These are phyloP conservation scores for Dryococelus australis DNA, from an alignment of 2,888 invertebrate species.

Conservation along the genomic window DNA sequence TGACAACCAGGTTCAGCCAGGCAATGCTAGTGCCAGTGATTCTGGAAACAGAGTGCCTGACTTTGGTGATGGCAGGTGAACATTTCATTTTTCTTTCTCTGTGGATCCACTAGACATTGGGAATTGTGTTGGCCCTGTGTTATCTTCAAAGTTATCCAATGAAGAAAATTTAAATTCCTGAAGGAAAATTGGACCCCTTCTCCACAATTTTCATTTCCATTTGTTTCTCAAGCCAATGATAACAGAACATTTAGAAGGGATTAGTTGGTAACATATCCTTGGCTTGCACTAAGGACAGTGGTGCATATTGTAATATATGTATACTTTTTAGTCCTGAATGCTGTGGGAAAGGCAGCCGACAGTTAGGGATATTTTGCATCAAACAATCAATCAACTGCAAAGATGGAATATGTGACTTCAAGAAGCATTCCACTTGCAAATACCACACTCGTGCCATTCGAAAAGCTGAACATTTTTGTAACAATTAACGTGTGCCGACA, in stretches of 20 bases:
- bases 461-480: background rate
- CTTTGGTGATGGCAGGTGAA: too few relatives aligned
- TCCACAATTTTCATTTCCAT: background rate
- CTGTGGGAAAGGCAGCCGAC: background rate
- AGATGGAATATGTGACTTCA: constrained; percentile 2
- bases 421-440: background rate
- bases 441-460: background rate
- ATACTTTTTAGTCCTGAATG: background rate
- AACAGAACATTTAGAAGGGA: constrained; percentile 21
- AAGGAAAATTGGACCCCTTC: too few relatives aligned
- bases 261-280: background rate
- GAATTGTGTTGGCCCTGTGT: too few relatives aligned
- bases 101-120: too few relatives aligned
- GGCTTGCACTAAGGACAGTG: background rate
- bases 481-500: too few relatives aligned
- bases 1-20: too few relatives aligned
- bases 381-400: background rate
- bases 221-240: background rate
- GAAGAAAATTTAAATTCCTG: too few relatives aligned
- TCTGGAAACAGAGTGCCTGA: too few relatives aligned
- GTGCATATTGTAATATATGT: background rate
- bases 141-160: too few relatives aligned
- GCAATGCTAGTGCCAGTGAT: too few relatives aligned
- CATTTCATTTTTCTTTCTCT: too few relatives aligned
- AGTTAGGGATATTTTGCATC: background rate